Base-by-base conservation (phyloP, 2,888 invertebrate genomes). In the Cristatella mucedo region DNA sequence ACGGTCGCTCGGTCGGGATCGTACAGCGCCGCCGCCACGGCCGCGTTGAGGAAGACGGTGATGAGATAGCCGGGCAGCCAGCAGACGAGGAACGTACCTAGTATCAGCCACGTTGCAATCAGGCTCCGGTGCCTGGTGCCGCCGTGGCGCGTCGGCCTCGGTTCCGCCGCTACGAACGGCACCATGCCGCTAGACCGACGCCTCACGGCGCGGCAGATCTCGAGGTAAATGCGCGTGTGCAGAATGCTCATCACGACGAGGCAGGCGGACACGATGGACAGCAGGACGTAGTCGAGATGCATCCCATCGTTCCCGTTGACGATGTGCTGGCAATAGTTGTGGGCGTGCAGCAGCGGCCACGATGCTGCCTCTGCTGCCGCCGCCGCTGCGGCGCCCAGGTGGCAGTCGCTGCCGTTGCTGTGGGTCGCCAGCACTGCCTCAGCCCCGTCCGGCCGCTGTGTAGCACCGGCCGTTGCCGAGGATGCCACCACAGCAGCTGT, bases 91-190 rank as follows among this genome's bases (percentile, higher is more conserved):
- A 55, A 58, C 18, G 54, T 52, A 19, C 50, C 51, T 3, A 58
- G 49, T 6, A 58, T 58, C 15, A 56, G 38, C 13, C 56, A 43
- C 9, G 56, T 57, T 2, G 57, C 56, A 4, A 53, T 37, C n/a
- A 56, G 39, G 5, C 54, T 54, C 3, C 48, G 47, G 42, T 53
- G 55, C 6, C 53, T n/a, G n/a, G n/a, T n/a, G n/a, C 4, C 45
- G 46, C 16, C 45, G 30, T 11, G 34, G 36, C 6, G 43, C 43
- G 21, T 33, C 21, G 15, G 19, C 21, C 16, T 19, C 21, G 18
- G 43, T 43, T 19, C 41, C 37, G 16, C 33, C 21, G 13, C 49
- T 46, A 2, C 51, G 43, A 32, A 34, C 38, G 9, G 34, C 34
- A 15, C 16, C 20, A 34, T 9, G 21, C 21, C 21, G 2, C 24